Evolutionary conservation across 2,888 invertebrate species (phyloP), one percentile per base, ranked within the genome.

Genomic region (Eilema griseolum): DNA sequence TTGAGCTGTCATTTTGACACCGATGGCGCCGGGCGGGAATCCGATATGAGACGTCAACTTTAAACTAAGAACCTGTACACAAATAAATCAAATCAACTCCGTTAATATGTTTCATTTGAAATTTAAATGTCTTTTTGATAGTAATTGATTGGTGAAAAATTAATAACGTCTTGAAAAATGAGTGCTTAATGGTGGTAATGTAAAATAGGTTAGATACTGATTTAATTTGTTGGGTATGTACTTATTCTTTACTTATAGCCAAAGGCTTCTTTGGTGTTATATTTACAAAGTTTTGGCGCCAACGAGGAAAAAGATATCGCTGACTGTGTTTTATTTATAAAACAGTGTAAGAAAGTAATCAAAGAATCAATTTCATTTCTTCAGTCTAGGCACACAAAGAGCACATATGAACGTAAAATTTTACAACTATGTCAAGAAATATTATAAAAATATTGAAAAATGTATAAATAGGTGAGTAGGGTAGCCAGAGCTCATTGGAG

Each of bases 1-100:
- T 87, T 89, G 85, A 87, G 89, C 92, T 92, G 93, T 93, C 93
- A 92, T 85, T 87, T 78, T 91, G 93, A 91, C 92, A 90, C 90
- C 90, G 83, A 78, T 86, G 92, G 91, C 93, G 91, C 92, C 92
- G 89, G 89, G 85, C 92, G 89, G 90, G 85, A 87, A 89, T 82
- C 80, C 80, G 89, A 89, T 84, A 88, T 86, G 86, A 87, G 88
- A 86, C 84, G 88, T 88, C 91, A 89, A 69, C 72, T 31, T 89
- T 92, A 91, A 92, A 92, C 92, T 91, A 92, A 90, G 92, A 90
- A 87, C 71, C 78, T 85, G 83, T 85, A 89, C 89, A 86, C 86
- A 87, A 83, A 83, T 79, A 75, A 75, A 78, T 76, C 79, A 79
- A 83, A 83, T 74, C 72, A 74, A 73, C 70, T 75, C 70, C 70